Conservation (phyloP, 1,140 invertebrate species). For the Leptopilina clavipes region DNA sequence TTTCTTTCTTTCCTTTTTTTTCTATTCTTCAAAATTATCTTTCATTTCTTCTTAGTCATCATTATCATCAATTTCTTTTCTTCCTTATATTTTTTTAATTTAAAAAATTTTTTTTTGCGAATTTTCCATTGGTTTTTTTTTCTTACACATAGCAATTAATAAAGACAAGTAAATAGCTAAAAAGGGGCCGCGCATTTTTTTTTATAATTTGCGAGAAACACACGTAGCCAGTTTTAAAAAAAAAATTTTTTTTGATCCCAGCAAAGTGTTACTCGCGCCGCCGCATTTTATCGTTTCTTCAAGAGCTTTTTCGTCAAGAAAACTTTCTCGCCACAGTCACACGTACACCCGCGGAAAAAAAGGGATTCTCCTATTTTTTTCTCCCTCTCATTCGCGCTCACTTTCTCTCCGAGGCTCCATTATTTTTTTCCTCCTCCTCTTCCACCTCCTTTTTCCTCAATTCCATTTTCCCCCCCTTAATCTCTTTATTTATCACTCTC, state of each 20-base stretch:
- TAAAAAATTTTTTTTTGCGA: slow-evolving; percentile 46
- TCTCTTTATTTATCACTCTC: slow-evolving; percentile 4
- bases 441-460: not conserved
- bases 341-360: not conserved
- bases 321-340: slow-evolving; percentile 29
- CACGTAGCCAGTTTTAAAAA: slow-evolving; percentile 43
- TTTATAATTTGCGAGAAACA: slow-evolving; percentile 49
- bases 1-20: slow-evolving; percentile 6
- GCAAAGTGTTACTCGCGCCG: slow-evolving; percentile 52
- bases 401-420: slow-evolving; percentile 17
- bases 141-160: slow-evolving; percentile 61
- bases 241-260: slow-evolving; percentile 44
- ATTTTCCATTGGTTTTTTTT: slow-evolving; percentile 50
- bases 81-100: slow-evolving; percentile 32
- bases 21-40: slow-evolving; percentile 47
- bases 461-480: slow-evolving; percentile 38
- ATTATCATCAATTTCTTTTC: slow-evolving; percentile 31
- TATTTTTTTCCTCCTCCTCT: not conserved
- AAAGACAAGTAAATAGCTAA: slow-evolving; percentile 66
- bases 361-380: not conserved
- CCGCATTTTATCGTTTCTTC: slow-evolving; percentile 46
- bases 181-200: slow-evolving; percentile 57
- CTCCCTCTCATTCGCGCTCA: slow-evolving; percentile 18
- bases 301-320: slow-evolving; percentile 21
- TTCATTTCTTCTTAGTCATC: slow-evolving; percentile 40